Base-by-base conservation (phyloP, 2,797 vertebrate genomes). In the Natrix natrix region DNA sequence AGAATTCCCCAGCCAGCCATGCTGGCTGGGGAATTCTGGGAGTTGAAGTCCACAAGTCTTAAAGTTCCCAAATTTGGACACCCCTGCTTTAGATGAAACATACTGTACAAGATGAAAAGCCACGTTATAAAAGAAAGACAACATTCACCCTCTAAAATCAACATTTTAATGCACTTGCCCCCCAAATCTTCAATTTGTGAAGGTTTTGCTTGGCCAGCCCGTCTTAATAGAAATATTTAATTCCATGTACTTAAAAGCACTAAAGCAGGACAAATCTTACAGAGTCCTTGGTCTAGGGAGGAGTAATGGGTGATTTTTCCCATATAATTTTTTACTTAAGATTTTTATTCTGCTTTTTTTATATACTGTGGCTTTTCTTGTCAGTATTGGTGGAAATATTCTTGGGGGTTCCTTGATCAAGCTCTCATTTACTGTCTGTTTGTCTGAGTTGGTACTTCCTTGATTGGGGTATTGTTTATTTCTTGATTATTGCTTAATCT, bases 11-110 rank as follows among this genome's bases (percentile, higher is more conserved):
- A n/a, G n/a, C n/a, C n/a, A n/a, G n/a, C n/a, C n/a, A n/a, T n/a
- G n/a, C n/a, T n/a, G n/a, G n/a, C n/a, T n/a, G n/a, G n/a, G n/a
- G n/a, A n/a, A n/a, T 37, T 37, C 32, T 37, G 32, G 32, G 32
- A 37, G 32, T 37, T 37, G 32, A 37, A 37, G 32, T 37, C 32
- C 32, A 37, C 32, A 37, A 37, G 32, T 37, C 32, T 37, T 37
- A 37, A 37, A 37, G 32, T 37, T 37, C 32, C 32, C 32, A 37
- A 37, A 1, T 37, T 37, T 37, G 32, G 32, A 37, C 32, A 37
- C 1, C 32, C 32, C 32, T 37, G 32, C 32, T 20, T 83, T 0
- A 0, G 1, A 0, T 24, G 78, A 0, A 20, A 90, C 91, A 52
- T 24, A 57, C 57, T 56, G 55, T 56, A 32, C 52, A 93, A 63